Conservation (phyloP, 2,113 vertebrate genomes). For the Rhizomys pruinosus region DNA sequence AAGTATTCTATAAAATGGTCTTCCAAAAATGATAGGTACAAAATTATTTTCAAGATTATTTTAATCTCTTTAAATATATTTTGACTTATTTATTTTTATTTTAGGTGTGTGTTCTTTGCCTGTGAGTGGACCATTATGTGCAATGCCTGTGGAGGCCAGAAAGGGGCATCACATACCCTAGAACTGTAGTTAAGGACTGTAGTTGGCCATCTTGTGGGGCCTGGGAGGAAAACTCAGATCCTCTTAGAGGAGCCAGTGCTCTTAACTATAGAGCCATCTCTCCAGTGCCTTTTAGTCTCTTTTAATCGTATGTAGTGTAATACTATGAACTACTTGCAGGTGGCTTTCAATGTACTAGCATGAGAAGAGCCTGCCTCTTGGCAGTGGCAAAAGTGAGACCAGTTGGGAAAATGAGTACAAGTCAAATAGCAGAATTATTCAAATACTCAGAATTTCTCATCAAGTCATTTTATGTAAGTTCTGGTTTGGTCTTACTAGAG, state of each 20-base stretch:
- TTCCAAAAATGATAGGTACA: not conserved
- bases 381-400: not conserved
- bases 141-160: too few species aligned
- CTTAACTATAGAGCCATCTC: too few species aligned
- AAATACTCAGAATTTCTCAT: not conserved
- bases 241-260: too few species aligned
- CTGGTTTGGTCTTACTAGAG: not conserved
- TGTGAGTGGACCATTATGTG: too few species aligned
- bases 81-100: too few species aligned
- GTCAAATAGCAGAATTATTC: not conserved
- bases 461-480: not conserved
- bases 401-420: not conserved
- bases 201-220: too few species aligned
- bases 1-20: not conserved
- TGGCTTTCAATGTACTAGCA: slow-evolving; percentile 22
- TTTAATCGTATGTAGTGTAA: not conserved
- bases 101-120: too few species aligned
- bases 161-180: too few species aligned
- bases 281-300: too few species aligned
- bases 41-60: not conserved
- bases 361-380: not conserved
- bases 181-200: too few species aligned
- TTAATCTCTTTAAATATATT: not conserved
- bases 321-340: not conserved
- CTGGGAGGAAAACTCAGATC: too few species aligned